Percentiles rank a stretch among this genome's conserved stretches.
These are phyloP conservation scores for Eupithecia inturbata DNA, from an alignment of 2,888 invertebrate genomes.

Conservation along the genomic window DNA sequence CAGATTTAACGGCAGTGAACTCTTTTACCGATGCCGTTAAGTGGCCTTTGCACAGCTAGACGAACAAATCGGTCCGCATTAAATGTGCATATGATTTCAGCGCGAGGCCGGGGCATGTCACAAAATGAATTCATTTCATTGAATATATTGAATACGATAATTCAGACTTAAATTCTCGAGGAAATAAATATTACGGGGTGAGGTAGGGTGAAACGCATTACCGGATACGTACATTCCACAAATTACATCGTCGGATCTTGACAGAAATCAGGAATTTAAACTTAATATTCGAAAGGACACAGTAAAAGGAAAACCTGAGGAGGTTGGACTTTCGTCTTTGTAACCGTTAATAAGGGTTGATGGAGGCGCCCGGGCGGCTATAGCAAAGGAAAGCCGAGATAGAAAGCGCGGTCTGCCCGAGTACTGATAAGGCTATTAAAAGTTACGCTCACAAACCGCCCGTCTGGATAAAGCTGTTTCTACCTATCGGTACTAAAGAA, in stretches of 20 bases:
- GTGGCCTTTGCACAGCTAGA: constrained; percentile 63
- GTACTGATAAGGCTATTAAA: constrained; percentile 82
- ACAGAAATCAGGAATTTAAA: constrained; percentile 38
- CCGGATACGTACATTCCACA: constrained; percentile 1
- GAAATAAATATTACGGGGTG: background rate
- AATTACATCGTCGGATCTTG: constrained; percentile 18
- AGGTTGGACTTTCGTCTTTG: constrained; percentile 57
- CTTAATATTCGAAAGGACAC: constrained; percentile 36
- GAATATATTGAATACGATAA: background rate
- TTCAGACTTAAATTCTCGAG: background rate
- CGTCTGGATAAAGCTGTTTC: constrained; percentile 70
- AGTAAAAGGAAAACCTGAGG: constrained; percentile 45
- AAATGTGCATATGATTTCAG: constrained; percentile 42
- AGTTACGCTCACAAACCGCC: constrained; percentile 75
- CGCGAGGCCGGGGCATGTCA: constrained; percentile 2
- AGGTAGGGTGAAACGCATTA: constrained; percentile 1
- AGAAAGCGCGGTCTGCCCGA: constrained; percentile 68
- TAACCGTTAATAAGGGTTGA: constrained; percentile 68
- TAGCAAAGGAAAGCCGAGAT: constrained; percentile 59
- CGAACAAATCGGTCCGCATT: constrained; percentile 61
- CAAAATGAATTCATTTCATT: background rate
- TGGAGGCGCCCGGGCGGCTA: constrained; percentile 55
- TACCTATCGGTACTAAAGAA: constrained; percentile 64
- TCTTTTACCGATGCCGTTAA: constrained; percentile 79
- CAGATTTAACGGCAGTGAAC: constrained; percentile 80